Percentiles rank a stretch among this genome's conserved stretches.
Conservation (phyloP, 1,140 invertebrate genomes). For the Scaptomyza montana region DNA sequence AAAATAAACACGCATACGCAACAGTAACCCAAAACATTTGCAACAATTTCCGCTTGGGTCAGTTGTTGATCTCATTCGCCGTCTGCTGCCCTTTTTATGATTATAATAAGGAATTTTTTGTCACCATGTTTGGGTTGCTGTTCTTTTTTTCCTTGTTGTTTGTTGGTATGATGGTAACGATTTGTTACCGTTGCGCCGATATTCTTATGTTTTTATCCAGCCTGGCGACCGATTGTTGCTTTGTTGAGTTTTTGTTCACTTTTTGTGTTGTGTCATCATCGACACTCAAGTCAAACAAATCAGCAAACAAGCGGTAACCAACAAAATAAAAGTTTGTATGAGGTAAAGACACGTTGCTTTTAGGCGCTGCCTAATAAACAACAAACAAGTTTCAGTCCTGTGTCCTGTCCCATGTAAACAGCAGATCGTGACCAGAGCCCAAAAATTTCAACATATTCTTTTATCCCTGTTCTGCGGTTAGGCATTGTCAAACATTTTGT, state of each 20-base stretch:
- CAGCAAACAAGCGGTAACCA: slow-evolving; percentile 68
- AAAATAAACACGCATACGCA: slow-evolving; percentile 58
- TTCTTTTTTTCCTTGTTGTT: slow-evolving; percentile 7
- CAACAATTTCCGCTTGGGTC: slow-evolving; percentile 78
- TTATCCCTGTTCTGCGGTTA: slow-evolving; percentile 24
- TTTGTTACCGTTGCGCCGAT: slow-evolving; percentile 40
- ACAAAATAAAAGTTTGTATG: slow-evolving; percentile 29
- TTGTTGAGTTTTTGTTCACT: slow-evolving; percentile 18
- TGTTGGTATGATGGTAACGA: slow-evolving; percentile 23
- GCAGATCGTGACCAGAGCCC: slow-evolving; percentile 68
- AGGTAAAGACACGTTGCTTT: slow-evolving; percentile 53
- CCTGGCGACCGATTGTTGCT: slow-evolving; percentile 9
- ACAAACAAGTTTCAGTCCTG: slow-evolving; percentile 25
- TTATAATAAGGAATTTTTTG: slow-evolving; percentile 62
- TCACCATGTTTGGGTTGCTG: background rate
- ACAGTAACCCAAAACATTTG: slow-evolving; percentile 50
- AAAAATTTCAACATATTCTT: slow-evolving; percentile 25
- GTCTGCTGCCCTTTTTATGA: slow-evolving; percentile 69
- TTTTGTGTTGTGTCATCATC: slow-evolving; percentile 81
- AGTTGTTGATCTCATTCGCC: slow-evolving; percentile 50
- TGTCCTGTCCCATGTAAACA: slow-evolving; percentile 60
- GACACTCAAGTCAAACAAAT: slow-evolving; percentile 83
- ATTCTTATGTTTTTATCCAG: background rate
- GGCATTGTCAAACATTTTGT: slow-evolving; percentile 41
- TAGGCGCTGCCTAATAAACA: slow-evolving; percentile 40